Evolutionary conservation across 2,888 invertebrate genomes (phyloP), one percentile per base, ranked within the genome.

Genomic region (Lordiphosa andalusiaca): DNA sequence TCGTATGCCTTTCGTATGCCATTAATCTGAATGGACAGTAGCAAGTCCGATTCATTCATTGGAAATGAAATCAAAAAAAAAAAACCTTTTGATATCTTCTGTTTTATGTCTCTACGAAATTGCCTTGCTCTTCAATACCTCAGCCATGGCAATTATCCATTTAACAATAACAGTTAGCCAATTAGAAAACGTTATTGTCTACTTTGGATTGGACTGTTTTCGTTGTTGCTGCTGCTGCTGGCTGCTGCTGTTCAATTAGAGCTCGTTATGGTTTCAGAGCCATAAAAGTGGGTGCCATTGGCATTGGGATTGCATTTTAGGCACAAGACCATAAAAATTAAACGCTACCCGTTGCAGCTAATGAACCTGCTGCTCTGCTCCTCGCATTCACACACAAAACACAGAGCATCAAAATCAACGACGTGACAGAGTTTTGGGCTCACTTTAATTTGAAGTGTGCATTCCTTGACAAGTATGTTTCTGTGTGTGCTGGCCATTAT

Each of bases 131-230:
- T 12, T 46, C 64, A 49, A 52, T 69, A 39, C 38, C 38, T 25
- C 13, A 21, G 44, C 48, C 37, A 33, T 58, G 61, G 51, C 69
- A 51, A 67, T 76, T 73, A 67, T 68, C 67, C 81, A 65, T 71
- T 77, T 81, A 71, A 69, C 73, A 71, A 81, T 77, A 69, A 81
- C 78, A 64, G 78, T 71, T 81, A 65, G 69, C 73, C 84, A 77
- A 78, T 78, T 78, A 78, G 65, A 77, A 69, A 71, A 55, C 63
- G 65, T 58, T 71, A 62, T 73, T 62, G 66, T 47, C 19, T 21
- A 46, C 44, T 51, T 36, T 35, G 38, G 36, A 5, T 37, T 16
- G 47, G 42, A 10, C 33, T 30, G 30, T 46, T 36, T 33, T 41
- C 42, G 35, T 41, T 16, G 30, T 53, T 44, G 19, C 47, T 49